A percentile compares a stretch with the other conserved stretches of the same genome.
Conservation (phyloP, 2,888 invertebrate species). For the Pasiphila rectangulata region DNA sequence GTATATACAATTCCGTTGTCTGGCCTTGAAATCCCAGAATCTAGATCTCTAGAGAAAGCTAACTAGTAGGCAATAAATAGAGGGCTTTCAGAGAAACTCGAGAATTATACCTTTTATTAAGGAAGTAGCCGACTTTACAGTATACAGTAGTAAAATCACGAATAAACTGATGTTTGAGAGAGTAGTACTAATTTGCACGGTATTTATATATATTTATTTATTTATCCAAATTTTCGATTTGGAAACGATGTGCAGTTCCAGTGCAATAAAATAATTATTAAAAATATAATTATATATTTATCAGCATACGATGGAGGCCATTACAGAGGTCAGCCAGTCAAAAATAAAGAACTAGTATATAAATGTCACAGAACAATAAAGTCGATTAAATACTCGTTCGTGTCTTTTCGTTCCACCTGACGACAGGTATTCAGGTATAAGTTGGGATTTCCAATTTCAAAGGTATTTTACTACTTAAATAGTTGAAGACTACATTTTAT, state of each 20-base stretch:
- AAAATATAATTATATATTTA: background rate
- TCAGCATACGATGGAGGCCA: conserved; percentile 41
- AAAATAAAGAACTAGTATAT: conserved; percentile 63
- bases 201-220: too few species aligned
- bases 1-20: conserved; percentile 4
- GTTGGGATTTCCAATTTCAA: conserved; percentile 3
- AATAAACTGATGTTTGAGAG: too few species aligned
- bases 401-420: conserved; percentile 44
- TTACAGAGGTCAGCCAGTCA: conserved; percentile 63
- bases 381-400: conserved; percentile 28
- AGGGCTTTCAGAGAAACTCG: conserved; percentile 17
- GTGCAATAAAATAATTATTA: background rate
- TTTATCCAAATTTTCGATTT: too few species aligned
- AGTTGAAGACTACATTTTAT: too few species aligned
- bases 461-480: too few species aligned
- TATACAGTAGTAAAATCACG: too few species aligned
- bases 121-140: too few species aligned
- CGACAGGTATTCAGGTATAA: conserved; percentile 32
- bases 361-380: conserved; percentile 60
- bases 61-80: conserved; percentile 19
- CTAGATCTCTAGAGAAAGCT: conserved; percentile 27
- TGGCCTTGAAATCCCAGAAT: conserved; percentile 17
- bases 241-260: too few species aligned
- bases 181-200: too few species aligned
- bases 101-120: background rate